A percentile compares a stretch with the other conserved stretches of the same genome.
These are phyloP conservation scores for Athrips mouffetella DNA, from an alignment of 2,888 invertebrate species.

Conservation along the genomic window DNA sequence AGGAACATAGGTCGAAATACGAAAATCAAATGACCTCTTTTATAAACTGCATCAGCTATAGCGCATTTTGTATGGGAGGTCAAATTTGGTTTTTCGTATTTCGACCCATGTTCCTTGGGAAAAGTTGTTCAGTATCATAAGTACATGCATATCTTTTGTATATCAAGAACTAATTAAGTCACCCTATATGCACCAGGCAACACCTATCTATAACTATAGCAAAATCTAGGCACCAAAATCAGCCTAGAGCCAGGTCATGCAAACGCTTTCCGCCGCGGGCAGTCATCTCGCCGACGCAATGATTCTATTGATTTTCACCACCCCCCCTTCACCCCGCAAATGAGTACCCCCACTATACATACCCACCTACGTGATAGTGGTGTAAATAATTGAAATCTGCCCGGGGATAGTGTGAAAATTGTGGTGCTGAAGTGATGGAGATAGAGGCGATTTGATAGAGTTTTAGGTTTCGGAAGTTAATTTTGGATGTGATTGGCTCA, in stretches of 20 bases:
- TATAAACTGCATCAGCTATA: no score
- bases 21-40: no score
- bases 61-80: no score
- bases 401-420: background rate
- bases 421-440: background rate
- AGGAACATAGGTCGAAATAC: no score
- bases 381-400: slow-evolving; percentile 24
- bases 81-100: no score
- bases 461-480: background rate
- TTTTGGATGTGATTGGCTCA: background rate
- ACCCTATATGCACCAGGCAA: no score
- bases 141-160: no score
- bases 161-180: no score
- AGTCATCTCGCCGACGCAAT: slow-evolving; percentile 63
- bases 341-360: slow-evolving; percentile 12
- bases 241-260: slow-evolving; percentile 6
- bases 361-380: slow-evolving; percentile 5
- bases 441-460: background rate
- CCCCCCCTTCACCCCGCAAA: slow-evolving; percentile 29
- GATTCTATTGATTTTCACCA: slow-evolving; percentile 72
- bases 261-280: slow-evolving; percentile 24
- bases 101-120: no score
- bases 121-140: no score
- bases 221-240: background rate
- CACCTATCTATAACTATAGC: no score